Conservation (phyloP, 2,888 invertebrate species). For the Heliconius ethilla region DNA sequence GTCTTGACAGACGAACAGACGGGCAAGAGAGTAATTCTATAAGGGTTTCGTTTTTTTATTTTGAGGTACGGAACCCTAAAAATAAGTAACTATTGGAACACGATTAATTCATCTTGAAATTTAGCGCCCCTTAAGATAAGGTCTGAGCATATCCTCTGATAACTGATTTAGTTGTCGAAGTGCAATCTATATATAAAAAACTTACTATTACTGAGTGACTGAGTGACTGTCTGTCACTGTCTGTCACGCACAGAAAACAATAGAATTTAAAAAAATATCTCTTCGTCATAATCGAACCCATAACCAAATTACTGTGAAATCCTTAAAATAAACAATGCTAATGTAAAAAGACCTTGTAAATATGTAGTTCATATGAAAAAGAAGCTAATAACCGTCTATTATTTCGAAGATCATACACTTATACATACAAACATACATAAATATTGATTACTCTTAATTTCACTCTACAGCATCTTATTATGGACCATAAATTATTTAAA, state of each 20-base stretch:
- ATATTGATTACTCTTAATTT: conserved; percentile 20
- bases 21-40: too few species aligned
- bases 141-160: background rate
- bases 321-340: background rate
- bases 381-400: background rate
- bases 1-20: too few species aligned
- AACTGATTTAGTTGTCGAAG: background rate
- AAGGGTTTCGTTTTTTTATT: too few species aligned
- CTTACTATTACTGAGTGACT: too few species aligned
- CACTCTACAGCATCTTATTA: conserved; percentile 15
- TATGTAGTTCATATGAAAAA: background rate
- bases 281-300: background rate
- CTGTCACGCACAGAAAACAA: too few species aligned
- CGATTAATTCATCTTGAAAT: background rate
- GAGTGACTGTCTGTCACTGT: too few species aligned
- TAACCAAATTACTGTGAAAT: background rate
- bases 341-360: conserved; percentile 2
- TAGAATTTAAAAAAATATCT: background rate
- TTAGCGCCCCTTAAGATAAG: background rate
- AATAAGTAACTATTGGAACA: background rate
- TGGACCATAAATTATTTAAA: conserved; percentile 14
- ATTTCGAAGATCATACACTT: background rate
- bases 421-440: conserved; percentile 6
- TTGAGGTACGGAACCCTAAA: too few species aligned
- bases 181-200: background rate